Percentiles rank a stretch among this genome's conserved stretches.
These are phyloP conservation scores for Corydoras sp. DNA, from an alignment of 2,113 vertebrate species.

Conservation along the genomic window DNA sequence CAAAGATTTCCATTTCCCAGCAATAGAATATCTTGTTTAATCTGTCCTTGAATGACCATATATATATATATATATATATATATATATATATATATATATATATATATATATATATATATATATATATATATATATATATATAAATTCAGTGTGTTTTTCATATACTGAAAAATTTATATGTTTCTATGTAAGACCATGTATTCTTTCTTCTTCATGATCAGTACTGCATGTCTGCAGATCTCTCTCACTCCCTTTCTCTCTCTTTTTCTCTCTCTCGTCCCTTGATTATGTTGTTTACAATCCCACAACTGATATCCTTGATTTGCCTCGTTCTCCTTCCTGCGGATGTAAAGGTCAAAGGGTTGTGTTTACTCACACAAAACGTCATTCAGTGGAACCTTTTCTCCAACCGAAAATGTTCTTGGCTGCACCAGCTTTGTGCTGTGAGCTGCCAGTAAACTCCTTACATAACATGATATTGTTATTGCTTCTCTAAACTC, in stretches of 20 bases:
- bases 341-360: conserved; percentile 40
- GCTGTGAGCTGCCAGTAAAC: conserved; percentile 25
- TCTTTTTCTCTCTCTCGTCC: not conserved
- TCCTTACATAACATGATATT: conserved; percentile 31
- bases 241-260: not conserved
- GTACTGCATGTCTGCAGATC: not conserved
- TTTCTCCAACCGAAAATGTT: conserved; percentile 7
- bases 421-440: conserved; percentile 23
- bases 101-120: too few species aligned
- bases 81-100: too few species aligned
- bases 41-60: too few species aligned
- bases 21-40: too few species aligned
- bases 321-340: conserved; percentile 31
- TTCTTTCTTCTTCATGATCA: too few species aligned
- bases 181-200: too few species aligned
- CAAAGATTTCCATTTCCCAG: too few species aligned
- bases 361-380: conserved; percentile 34
- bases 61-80: too few species aligned
- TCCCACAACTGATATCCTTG: conserved; percentile 31
- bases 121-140: too few species aligned
- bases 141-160: too few species aligned
- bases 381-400: conserved; percentile 27
- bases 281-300: conserved; percentile 22
- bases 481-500: conserved; percentile 18
- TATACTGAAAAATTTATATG: too few species aligned